Evolutionary conservation across 2,113 vertebrate genomes (phyloP).

Genomic region (Thomomys bottae): DNA sequence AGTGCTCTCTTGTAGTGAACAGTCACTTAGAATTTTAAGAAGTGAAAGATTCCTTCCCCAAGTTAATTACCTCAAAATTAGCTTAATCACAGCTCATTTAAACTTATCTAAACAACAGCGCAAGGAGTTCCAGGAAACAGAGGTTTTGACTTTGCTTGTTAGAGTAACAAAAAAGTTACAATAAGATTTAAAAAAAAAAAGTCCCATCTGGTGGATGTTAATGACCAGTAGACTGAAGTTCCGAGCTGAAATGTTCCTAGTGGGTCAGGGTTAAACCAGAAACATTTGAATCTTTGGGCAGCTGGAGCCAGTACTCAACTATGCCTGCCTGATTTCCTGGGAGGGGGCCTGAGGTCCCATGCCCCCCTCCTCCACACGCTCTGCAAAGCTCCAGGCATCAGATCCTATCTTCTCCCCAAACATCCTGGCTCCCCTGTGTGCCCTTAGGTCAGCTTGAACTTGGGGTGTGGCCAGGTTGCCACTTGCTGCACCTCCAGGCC

Average conservation of each 20-base stretch:
- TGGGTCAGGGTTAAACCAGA: not conserved
- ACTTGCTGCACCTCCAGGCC: not conserved
- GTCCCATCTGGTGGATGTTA: not conserved
- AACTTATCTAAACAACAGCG: conserved; percentile 92
- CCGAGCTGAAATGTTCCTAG: not conserved
- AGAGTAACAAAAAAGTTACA: conserved; percentile 41
- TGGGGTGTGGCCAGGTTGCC: not conserved
- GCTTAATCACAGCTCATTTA: conserved; percentile 93
- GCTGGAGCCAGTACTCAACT: not conserved
- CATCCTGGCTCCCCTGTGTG: not conserved
- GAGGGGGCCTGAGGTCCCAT: rapidly evolving
- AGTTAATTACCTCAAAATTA: conserved; percentile 92
- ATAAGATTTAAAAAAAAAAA: not conserved
- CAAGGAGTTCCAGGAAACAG: conserved; percentile 85
- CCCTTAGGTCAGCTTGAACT: not conserved
- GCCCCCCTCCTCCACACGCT: not conserved
- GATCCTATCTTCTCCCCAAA: not conserved
- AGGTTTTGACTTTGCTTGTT: conserved; percentile 77
- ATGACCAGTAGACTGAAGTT: not conserved
- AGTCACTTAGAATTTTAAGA: conserved; percentile 87
- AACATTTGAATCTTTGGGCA: not conserved
- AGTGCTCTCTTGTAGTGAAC: conserved; percentile 84
- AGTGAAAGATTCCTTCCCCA: conserved; percentile 89
- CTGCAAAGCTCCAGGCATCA: not conserved
- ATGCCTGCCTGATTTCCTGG: not conserved